Evolutionary conservation across 2,113 vertebrate species (phyloP).

Genomic region (Sander vitreus): DNA sequence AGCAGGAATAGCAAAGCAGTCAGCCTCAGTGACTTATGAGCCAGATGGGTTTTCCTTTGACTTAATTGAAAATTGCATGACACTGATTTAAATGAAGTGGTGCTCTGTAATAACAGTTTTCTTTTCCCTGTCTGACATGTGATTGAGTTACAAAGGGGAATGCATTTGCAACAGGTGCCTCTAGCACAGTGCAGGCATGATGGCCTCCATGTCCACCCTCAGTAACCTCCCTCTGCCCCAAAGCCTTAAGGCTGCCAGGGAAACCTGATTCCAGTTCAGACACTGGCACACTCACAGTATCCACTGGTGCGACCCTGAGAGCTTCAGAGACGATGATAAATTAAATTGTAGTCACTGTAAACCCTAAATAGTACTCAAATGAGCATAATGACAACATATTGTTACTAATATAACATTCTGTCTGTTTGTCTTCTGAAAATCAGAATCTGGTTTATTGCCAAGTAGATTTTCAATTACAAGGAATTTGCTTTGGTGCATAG

Average conservation of each 20-base stretch:
- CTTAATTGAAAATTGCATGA: constrained; percentile 69
- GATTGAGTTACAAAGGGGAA: constrained; percentile 84
- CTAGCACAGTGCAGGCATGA: constrained; percentile 77
- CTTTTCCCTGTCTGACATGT: constrained; percentile 79
- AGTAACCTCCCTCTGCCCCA: constrained; percentile 79
- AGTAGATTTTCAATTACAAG: too few relatives aligned
- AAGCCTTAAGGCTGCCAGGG: constrained; percentile 76
- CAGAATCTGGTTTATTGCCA: too few relatives aligned
- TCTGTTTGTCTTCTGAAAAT: background rate
- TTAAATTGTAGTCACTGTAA: background rate
- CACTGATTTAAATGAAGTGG: constrained; percentile 76
- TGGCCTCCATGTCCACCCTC: constrained; percentile 76
- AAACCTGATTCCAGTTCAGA: constrained; percentile 81
- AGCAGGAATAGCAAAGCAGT: constrained; percentile 33
- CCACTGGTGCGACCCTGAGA: constrained; percentile 42
- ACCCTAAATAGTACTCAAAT: background rate
- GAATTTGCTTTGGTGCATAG: too few relatives aligned
- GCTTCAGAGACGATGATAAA: constrained; percentile 42
- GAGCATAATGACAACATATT: background rate
- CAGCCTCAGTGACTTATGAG: constrained; percentile 49
- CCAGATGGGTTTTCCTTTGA: constrained; percentile 54
- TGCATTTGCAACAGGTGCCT: constrained; percentile 85
- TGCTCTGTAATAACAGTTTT: constrained; percentile 82
- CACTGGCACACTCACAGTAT: constrained; percentile 67
- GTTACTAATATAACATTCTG: background rate